Conservation (phyloP, 2,888 invertebrate species). For the Pollenia labialis region DNA sequence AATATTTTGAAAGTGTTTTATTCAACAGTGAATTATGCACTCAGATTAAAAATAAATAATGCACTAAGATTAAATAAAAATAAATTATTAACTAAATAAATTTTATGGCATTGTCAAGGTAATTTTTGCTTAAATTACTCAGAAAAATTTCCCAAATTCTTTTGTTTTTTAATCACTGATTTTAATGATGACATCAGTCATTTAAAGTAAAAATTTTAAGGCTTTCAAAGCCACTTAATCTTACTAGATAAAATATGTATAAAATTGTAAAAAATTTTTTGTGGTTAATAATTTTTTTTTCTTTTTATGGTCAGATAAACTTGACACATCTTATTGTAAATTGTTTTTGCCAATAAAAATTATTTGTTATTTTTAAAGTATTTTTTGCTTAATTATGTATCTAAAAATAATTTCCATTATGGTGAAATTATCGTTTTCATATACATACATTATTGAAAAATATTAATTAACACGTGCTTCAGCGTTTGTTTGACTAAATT, state of each 20-base stretch:
- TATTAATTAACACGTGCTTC: slow-evolving; percentile 33
- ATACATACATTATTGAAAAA: slow-evolving; percentile 1
- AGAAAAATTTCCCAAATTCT: slow-evolving; percentile 6
- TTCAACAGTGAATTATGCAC: slow-evolving; percentile 18
- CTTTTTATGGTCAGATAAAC: slow-evolving; percentile 51
- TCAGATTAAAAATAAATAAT: slow-evolving; percentile 9
- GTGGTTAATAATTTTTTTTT: slow-evolving; percentile 47
- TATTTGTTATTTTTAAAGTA: slow-evolving; percentile 11
- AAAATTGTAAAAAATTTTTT: slow-evolving; percentile 24
- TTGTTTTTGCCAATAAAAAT: slow-evolving; percentile 28
- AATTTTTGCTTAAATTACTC: not conserved
- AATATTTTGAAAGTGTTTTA: slow-evolving; percentile 11
- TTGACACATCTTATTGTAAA: slow-evolving; percentile 29
- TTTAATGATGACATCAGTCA: slow-evolving; percentile 50
- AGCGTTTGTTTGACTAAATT: not conserved
- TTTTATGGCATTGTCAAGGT: slow-evolving; percentile 52
- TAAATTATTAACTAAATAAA: slow-evolving; percentile 17
- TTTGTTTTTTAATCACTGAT: not conserved
- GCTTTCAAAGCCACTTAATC: slow-evolving; percentile 1
- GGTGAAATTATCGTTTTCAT: slow-evolving; percentile 51
- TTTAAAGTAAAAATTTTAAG: slow-evolving; percentile 19
- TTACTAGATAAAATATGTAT: not conserved
- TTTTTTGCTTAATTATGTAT: slow-evolving; percentile 9
- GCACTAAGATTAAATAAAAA: slow-evolving; percentile 15
- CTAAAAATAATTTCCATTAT: slow-evolving; percentile 43